A percentile compares a stretch with the other conserved stretches of the same genome.
Conservation (phyloP, 2,888 invertebrate species). For the Rutpela maculata region DNA sequence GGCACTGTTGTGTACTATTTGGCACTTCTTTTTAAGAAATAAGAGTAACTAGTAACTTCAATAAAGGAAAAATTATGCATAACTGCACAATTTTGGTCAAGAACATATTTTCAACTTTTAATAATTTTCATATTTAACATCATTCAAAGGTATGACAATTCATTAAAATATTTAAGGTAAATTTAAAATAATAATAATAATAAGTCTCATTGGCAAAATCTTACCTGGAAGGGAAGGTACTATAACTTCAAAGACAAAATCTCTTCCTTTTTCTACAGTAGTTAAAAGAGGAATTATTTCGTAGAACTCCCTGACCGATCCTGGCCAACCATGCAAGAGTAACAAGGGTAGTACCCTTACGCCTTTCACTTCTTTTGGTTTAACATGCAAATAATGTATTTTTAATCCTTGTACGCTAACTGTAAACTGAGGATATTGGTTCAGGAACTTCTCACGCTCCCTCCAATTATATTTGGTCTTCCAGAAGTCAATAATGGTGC, state of each 20-base stretch:
- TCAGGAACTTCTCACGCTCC: conserved; percentile 78
- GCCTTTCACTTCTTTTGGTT: conserved; percentile 72
- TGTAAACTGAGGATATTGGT: conserved; percentile 81
- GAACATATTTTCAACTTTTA: too few relatives aligned
- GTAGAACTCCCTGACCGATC: conserved; percentile 89
- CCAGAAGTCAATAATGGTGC: conserved; percentile 87
- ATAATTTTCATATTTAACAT: too few relatives aligned
- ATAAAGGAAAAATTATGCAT: too few relatives aligned
- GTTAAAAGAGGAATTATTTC: conserved; percentile 82
- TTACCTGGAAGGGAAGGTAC: conserved; percentile 76
- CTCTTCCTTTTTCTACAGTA: conserved; percentile 74
- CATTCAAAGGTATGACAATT: too few relatives aligned
- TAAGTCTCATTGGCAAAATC: too few relatives aligned
- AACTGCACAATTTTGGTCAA: too few relatives aligned
- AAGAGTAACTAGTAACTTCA: too few relatives aligned
- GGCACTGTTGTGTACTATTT: too few relatives aligned
- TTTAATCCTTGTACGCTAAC: conserved; percentile 86
- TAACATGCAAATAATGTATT: conserved; percentile 76
- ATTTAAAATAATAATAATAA: too few relatives aligned
- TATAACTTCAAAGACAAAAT: conserved; percentile 82
- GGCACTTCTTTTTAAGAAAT: too few relatives aligned
- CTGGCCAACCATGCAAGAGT: conserved; percentile 93
- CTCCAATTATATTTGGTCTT: conserved; percentile 81
- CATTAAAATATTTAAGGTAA: too few relatives aligned
- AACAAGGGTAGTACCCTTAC: conserved; percentile 79